Base-by-base conservation (phyloP, 2,888 invertebrate species). In the Callyntrura guangdongensis region DNA sequence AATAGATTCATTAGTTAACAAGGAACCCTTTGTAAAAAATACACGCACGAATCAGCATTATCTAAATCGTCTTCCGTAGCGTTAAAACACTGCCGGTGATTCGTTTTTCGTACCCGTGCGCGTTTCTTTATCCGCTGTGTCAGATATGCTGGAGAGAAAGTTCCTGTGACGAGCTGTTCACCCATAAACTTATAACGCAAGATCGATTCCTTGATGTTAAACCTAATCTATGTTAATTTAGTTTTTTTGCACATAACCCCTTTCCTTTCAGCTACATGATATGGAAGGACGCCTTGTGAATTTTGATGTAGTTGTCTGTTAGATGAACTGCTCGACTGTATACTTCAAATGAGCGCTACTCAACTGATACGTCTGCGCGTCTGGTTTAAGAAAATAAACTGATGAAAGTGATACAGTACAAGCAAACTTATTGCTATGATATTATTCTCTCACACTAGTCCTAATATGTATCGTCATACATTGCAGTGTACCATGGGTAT, bases 401-500 rank as follows among this genome's bases (percentile, higher is more conserved):
- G 77, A 25, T 53, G 77, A 77, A 56, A 77, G 53, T 49, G 77
- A 56, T 36, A 36, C 53, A 53, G 53, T 74, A 20, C 72, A 72
- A 47, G 72, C 45, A n/a, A 77, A 81, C 81, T 81, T 81, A 81
- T 81, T 81, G 81, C 81, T 81, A 81, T 81, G 79, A 79, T 59
- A 61, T 81, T 61, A 59, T 77, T 59, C 45, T 81, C 17, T 45
- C 59, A 36, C 36, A 45, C 61, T 36, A 81, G 14, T 36, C 36
- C 61, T 61, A 61, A 45, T 81, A 81, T 81, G 61, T 81, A 81
- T 81, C 61, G 59, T 45, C 81, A 81, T 81, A 59, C 59, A 36
- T 81, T 81, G 61, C 59, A 59, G 81, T 81, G 81, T 81, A 81
- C 81, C 81, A 2, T 81, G 81, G 56, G 81, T 81, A 61, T 81